phyloP scores from a whole-genome alignment of 37 sponge, comb jelly and placozoan species.

The Halisarca cf. caerulea region DNA sequence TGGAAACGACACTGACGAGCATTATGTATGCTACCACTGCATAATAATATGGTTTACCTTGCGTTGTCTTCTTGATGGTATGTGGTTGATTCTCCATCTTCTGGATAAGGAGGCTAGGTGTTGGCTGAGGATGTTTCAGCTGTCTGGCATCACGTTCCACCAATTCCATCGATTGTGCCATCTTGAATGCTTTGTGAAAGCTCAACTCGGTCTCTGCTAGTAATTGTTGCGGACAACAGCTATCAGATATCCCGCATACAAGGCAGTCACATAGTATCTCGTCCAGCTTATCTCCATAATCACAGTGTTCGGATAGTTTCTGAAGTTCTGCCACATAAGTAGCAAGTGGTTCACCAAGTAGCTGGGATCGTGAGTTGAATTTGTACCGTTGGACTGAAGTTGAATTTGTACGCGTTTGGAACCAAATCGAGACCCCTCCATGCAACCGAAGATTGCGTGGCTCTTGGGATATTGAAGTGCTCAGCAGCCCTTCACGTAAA shows the following conservation, averaged over 20 bases:
- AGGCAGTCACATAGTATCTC: background rate
- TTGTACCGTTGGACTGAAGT: slow-evolving; percentile 16
- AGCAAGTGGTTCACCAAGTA: background rate
- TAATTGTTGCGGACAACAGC: background rate
- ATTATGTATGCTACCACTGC: slow-evolving; percentile 3
- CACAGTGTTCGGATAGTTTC: slow-evolving; percentile 14
- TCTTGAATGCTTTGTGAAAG: background rate
- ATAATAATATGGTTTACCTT: background rate
- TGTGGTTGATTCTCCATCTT: too few relatives aligned
- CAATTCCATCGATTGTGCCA: slow-evolving; percentile 9
- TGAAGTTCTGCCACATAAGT: slow-evolving; percentile 13
- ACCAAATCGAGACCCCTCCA: too few relatives aligned
- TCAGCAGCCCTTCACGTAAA: too few relatives aligned
- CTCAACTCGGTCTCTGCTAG: background rate
- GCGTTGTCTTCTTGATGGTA: too few relatives aligned
- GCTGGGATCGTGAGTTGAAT: slow-evolving; percentile 9
- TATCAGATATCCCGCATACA: background rate
- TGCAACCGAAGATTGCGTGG: too few relatives aligned
- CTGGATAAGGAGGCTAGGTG: background rate
- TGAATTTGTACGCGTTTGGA: too few relatives aligned
- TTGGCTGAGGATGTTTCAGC: background rate
- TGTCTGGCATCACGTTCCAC: background rate
- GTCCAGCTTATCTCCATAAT: background rate
- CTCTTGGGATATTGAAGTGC: too few relatives aligned
- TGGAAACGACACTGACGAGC: slow-evolving; percentile 21